Evolutionary conservation across 1,140 invertebrate genomes (phyloP).

Genomic region (Neocloeon triangulifer): DNA sequence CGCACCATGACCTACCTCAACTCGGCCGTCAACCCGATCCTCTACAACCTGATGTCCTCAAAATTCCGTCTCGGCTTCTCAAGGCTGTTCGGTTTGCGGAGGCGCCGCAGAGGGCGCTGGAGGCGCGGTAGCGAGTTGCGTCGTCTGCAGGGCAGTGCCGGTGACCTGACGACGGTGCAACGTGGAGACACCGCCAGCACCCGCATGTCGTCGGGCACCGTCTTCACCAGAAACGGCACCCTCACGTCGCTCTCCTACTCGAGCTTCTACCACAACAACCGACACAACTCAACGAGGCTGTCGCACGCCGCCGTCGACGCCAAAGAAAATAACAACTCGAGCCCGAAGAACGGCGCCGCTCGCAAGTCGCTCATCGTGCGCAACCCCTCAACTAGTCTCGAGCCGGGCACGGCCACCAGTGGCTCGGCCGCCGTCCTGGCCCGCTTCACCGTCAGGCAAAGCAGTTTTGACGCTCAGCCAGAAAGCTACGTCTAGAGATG

Average conservation of each 20-base stretch:
- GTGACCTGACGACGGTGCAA: no score
- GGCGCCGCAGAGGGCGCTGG: constrained; percentile 6
- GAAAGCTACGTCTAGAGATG: constrained; percentile 11
- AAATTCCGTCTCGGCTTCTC: constrained; percentile 60
- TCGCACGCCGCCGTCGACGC: no score
- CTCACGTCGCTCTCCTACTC: not conserved
- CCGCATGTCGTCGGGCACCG: not conserved
- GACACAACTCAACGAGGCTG: no score
- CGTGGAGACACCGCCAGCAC: not conserved
- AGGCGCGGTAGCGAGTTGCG: constrained; percentile 15
- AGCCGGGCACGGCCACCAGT: not conserved
- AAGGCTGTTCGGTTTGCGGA: constrained; percentile 25
- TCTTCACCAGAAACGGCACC: not conserved
- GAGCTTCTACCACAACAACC: not conserved
- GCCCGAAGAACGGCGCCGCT: constrained; percentile 21
- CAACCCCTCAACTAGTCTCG: no score
- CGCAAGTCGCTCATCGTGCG: constrained; percentile 9
- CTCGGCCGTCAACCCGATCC: constrained; percentile 58
- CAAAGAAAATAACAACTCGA: constrained; percentile 15
- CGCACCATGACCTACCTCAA: constrained; percentile 71
- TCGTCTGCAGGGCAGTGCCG: constrained; percentile 16
- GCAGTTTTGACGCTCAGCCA: no score
- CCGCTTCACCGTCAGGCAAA: no score
- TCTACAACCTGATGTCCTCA: constrained; percentile 67
- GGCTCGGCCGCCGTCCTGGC: constrained; percentile 4